Percentiles rank a stretch among this genome's conserved stretches.
phyloP scores from a whole-genome alignment of 1,140 invertebrate genomes.

The Philopotamus ludificatus region DNA sequence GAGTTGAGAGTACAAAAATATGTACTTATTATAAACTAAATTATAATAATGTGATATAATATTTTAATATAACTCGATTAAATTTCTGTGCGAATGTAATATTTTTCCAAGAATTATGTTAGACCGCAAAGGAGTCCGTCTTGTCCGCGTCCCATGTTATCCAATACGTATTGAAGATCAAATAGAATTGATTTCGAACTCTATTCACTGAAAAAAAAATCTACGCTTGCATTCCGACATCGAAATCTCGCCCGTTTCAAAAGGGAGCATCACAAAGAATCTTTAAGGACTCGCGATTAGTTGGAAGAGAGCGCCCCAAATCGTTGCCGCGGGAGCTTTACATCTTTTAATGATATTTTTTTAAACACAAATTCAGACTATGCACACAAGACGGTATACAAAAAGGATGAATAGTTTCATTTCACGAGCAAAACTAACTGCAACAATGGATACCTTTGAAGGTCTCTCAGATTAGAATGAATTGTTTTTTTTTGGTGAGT shows the following conservation, averaged over 20 bases:
- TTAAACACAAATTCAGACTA: not conserved
- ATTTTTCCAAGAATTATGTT: too few relatives aligned
- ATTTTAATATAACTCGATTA: too few relatives aligned
- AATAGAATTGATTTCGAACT: not conserved
- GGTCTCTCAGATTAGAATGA: not conserved
- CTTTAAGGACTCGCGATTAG: slow-evolving; percentile 6
- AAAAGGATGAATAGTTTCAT: slow-evolving; percentile 8
- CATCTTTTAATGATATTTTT: slow-evolving; percentile 7
- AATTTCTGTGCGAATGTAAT: too few relatives aligned
- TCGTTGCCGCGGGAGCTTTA: slow-evolving; percentile 6
- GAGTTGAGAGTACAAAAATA: too few relatives aligned
- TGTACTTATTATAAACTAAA: too few relatives aligned
- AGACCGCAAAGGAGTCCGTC: slow-evolving; percentile 6
- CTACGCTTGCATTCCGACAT: too few relatives aligned
- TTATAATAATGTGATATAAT: too few relatives aligned
- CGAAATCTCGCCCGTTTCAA: too few relatives aligned
- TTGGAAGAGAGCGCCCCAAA: not conserved
- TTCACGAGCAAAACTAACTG: not conserved
- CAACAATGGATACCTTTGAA: not conserved
- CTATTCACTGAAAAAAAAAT: too few relatives aligned
- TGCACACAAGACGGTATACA: not conserved
- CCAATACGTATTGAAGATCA: not conserved
- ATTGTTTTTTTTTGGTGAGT: not conserved
- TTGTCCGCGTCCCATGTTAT: not conserved
- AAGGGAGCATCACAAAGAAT: not conserved